Conservation (phyloP, 2,888 invertebrate genomes). For the Eutolmus rufibarbis region DNA sequence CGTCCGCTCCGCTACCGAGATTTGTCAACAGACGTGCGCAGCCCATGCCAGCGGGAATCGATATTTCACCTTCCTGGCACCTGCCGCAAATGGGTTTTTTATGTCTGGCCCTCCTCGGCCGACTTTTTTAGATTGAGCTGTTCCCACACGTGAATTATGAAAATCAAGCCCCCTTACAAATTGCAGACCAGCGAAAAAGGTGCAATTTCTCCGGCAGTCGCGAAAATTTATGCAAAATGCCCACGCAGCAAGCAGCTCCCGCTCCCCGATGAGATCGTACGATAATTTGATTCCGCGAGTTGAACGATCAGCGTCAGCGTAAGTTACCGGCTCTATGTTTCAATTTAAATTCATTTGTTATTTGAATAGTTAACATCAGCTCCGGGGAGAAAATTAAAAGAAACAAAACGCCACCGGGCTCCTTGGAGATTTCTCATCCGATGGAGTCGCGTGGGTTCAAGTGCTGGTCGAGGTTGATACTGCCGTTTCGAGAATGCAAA, state of each 20-base stretch:
- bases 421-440: not conserved
- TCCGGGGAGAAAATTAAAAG: not conserved
- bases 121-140: not conserved
- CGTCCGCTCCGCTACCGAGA: not conserved
- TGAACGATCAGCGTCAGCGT: constrained; percentile 16
- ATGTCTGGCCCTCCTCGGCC: not conserved
- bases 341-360: constrained; percentile 23
- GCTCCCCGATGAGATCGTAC: not conserved
- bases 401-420: not conserved
- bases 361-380: not conserved
- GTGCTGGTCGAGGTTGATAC: not conserved
- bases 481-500: not conserved
- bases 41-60: not conserved
- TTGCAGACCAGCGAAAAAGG: not conserved
- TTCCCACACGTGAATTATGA: not conserved
- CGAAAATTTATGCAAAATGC: not conserved
- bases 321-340: not conserved
- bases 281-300: constrained; percentile 4
- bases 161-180: not conserved
- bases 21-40: not conserved
- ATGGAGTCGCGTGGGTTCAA: constrained; percentile 1
- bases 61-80: not conserved
- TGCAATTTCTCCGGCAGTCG: not conserved
- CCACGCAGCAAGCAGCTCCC: not conserved
- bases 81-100: not conserved